Conservation (phyloP, 2,888 invertebrate species). For the Gerris lacustris region DNA sequence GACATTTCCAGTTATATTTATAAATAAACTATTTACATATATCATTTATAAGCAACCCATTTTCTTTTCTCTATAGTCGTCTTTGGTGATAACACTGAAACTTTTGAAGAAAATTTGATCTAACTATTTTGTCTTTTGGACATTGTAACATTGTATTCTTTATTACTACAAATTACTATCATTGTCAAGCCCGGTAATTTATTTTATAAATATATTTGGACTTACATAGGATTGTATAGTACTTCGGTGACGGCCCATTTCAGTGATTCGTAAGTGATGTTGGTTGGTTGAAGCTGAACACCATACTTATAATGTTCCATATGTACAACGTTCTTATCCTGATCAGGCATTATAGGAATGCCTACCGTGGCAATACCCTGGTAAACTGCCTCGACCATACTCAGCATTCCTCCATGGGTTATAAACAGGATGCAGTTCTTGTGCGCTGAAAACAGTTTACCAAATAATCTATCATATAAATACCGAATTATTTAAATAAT, state of each 20-base stretch:
- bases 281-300: constrained; percentile 30
- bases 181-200: too few species aligned
- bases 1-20: too few species aligned
- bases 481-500: too few species aligned
- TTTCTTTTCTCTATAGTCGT: too few species aligned
- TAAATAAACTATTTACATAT: too few species aligned
- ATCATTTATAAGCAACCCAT: too few species aligned
- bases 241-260: constrained; percentile 57
- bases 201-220: neutral
- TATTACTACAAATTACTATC: too few species aligned
- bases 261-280: constrained; percentile 34
- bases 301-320: constrained; percentile 24
- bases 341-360: constrained; percentile 29
- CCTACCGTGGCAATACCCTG: constrained; percentile 29
- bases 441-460: constrained; percentile 27
- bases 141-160: too few species aligned
- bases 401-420: constrained; percentile 28
- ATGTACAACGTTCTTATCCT: constrained; percentile 37
- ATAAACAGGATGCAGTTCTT: constrained; percentile 30
- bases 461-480: neutral
- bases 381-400: constrained; percentile 28
- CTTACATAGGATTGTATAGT: constrained; percentile 48
- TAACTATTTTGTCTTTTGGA: too few species aligned
- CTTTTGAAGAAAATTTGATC: too few species aligned
- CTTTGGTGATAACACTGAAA: too few species aligned